phyloP scores from a whole-genome alignment of 2,797 vertebrate genomes.

The Helostoma temminkii region DNA sequence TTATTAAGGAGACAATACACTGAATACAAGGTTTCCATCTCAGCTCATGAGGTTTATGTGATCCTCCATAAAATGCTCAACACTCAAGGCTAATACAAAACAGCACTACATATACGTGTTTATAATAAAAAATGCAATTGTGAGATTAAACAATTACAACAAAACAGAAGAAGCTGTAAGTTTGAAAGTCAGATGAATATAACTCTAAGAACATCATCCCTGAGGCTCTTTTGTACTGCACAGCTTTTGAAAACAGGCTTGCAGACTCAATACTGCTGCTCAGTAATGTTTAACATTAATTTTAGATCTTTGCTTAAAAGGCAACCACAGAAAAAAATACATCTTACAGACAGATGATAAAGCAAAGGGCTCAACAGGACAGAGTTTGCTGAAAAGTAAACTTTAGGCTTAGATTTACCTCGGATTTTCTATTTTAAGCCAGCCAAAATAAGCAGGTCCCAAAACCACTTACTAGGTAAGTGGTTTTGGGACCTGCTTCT shows the following conservation, averaged over 20 bases:
- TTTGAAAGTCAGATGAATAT: slow-evolving; percentile 42
- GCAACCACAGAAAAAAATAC: slow-evolving; percentile 37
- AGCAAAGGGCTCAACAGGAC: background rate
- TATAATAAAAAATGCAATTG: slow-evolving; percentile 3
- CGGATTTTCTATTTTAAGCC: no score
- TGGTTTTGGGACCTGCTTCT: no score
- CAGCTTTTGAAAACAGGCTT: slow-evolving; percentile 15
- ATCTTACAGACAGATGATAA: slow-evolving; percentile 14
- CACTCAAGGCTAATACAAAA: slow-evolving; percentile 5
- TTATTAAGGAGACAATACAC: no score
- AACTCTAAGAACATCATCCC: slow-evolving; percentile 29
- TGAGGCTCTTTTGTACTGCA: background rate
- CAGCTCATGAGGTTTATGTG: no score
- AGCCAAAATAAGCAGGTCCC: background rate
- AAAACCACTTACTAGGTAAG: no score
- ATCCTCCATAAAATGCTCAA: no score
- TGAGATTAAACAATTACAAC: slow-evolving; percentile 19
- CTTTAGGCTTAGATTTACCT: background rate
- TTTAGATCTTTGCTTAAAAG: slow-evolving; percentile 54
- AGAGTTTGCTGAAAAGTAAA: slow-evolving; percentile 8
- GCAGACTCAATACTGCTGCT: background rate
- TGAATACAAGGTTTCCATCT: no score
- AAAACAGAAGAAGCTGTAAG: slow-evolving; percentile 14
- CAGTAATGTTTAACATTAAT: slow-evolving; percentile 38
- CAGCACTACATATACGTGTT: background rate